Percentiles rank a stretch among this genome's conserved stretches.
These are phyloP conservation scores for Zele albiditarsus DNA, from an alignment of 2,888 invertebrate species.

Conservation along the genomic window DNA sequence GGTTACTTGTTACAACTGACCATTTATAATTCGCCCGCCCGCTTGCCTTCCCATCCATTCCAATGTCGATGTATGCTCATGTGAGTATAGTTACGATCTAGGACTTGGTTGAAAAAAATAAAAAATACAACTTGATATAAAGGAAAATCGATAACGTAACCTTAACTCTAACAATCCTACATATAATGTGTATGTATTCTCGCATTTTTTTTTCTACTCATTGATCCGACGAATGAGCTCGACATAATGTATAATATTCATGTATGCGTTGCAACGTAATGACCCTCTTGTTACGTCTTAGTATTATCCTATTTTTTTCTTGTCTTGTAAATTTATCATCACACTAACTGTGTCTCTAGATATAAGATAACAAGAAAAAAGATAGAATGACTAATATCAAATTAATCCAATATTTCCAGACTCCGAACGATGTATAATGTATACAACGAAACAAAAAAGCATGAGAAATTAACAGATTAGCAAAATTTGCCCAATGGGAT, in stretches of 20 bases:
- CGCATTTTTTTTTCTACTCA: slow-evolving; percentile 38
- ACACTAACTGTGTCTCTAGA: neutral
- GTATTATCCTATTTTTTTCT: neutral
- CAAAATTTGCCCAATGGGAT: neutral
- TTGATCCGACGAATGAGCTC: slow-evolving; percentile 10
- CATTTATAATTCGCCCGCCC: neutral
- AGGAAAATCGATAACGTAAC: slow-evolving; percentile 62
- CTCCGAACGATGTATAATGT: neutral
- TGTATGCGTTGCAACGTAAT: slow-evolving; percentile 8
- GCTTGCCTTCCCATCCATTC: slow-evolving; percentile 1
- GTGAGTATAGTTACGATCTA: slow-evolving; percentile 5
- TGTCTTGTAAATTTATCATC: neutral
- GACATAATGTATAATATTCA: slow-evolving; percentile 3
- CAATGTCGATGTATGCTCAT: slow-evolving; percentile 16
- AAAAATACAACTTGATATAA: neutral
- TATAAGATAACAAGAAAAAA: neutral
- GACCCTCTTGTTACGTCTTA: neutral
- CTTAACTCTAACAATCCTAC: slow-evolving; percentile 57
- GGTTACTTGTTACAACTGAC: neutral
- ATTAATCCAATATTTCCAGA: neutral
- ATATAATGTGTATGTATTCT: slow-evolving; percentile 50
- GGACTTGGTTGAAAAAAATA: neutral
- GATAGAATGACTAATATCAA: neutral
- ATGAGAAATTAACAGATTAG: neutral
- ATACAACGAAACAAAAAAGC: neutral